Percentiles rank a stretch among this genome's conserved stretches.
Evolutionary conservation across 2,113 vertebrate species (phyloP).

Genomic region (Coreoperca whiteheadi): DNA sequence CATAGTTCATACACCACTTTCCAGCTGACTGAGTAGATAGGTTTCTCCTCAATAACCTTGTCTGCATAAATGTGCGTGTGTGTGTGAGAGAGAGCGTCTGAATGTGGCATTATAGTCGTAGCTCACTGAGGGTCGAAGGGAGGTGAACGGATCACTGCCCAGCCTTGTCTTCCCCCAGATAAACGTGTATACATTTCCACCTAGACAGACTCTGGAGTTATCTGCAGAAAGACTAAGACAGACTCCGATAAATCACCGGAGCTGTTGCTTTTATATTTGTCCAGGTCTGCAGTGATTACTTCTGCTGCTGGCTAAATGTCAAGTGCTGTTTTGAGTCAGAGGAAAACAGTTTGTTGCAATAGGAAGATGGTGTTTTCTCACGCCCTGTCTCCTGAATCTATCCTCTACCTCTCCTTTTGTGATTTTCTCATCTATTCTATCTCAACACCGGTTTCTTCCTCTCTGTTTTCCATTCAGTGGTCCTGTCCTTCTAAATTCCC

Average conservation of each 20-base stretch:
- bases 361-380: slow-evolving; percentile 28
- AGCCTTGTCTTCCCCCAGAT: slow-evolving; percentile 20
- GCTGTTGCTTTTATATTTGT: slow-evolving; percentile 42
- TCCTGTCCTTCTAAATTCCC: slow-evolving; percentile 5
- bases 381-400: slow-evolving; percentile 18
- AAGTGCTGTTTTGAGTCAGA: slow-evolving; percentile 46
- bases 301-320: slow-evolving; percentile 60
- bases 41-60: slow-evolving; percentile 55
- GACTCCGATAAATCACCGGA: slow-evolving; percentile 17
- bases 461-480: slow-evolving; percentile 9
- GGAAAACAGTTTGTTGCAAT: slow-evolving; percentile 40
- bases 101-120: slow-evolving; percentile 15
- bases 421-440: slow-evolving; percentile 29
- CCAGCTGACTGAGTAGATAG: slow-evolving; percentile 49
- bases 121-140: slow-evolving; percentile 41
- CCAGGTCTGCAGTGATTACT: slow-evolving; percentile 44
- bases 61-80: background rate
- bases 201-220: slow-evolving; percentile 14
- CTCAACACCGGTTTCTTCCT: slow-evolving; percentile 14
- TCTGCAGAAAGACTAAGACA: slow-evolving; percentile 23
- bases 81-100: background rate
- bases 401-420: slow-evolving; percentile 11
- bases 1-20: slow-evolving; percentile 29
- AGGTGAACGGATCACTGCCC: slow-evolving; percentile 41
- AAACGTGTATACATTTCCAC: slow-evolving; percentile 25